Evolutionary conservation across 2,888 invertebrate genomes (phyloP).

Genomic region (Liposcelis brunnea): DNA sequence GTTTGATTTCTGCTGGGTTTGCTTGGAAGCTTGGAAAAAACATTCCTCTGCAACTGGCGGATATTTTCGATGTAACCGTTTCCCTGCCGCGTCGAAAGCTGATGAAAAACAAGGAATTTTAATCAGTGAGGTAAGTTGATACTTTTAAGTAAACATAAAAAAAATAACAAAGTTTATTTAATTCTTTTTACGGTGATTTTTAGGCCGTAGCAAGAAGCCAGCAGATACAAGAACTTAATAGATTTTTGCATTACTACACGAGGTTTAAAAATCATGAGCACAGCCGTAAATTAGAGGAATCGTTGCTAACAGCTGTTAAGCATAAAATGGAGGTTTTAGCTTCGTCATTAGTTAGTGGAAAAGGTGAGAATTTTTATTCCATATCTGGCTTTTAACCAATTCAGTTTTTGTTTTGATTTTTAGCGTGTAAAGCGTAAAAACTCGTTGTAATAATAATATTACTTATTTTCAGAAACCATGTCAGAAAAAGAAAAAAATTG

Average conservation of each 20-base stretch:
- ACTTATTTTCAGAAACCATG: background rate
- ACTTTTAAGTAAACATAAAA: too few species aligned
- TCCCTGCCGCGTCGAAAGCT: slow-evolving; percentile 43
- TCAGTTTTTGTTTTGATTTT: background rate
- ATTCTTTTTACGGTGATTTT: slow-evolving; percentile 13
- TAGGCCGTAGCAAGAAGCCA: slow-evolving; percentile 37
- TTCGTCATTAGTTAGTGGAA: slow-evolving; percentile 28
- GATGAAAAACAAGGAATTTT: slow-evolving; percentile 39
- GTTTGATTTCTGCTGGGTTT: slow-evolving; percentile 56
- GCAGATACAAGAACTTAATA: slow-evolving; percentile 40
- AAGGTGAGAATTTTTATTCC: slow-evolving; percentile 21
- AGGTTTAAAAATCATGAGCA: slow-evolving; percentile 46
- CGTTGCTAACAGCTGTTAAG: slow-evolving; percentile 36
- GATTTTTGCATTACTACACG: slow-evolving; percentile 47
- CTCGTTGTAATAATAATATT: background rate
- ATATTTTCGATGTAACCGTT: slow-evolving; percentile 45
- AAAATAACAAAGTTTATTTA: background rate
- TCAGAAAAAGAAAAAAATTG: slow-evolving; percentile 18
- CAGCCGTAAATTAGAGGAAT: slow-evolving; percentile 42
- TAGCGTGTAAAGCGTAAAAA: background rate
- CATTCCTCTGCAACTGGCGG: slow-evolving; percentile 52
- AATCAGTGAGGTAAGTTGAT: slow-evolving; percentile 31
- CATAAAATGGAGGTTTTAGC: slow-evolving; percentile 44
- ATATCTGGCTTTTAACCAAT: background rate
- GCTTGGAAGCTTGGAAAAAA: slow-evolving; percentile 50